phyloP scores from a whole-genome alignment of 2,797 vertebrate genomes.

The Cynopterus sphinx region DNA sequence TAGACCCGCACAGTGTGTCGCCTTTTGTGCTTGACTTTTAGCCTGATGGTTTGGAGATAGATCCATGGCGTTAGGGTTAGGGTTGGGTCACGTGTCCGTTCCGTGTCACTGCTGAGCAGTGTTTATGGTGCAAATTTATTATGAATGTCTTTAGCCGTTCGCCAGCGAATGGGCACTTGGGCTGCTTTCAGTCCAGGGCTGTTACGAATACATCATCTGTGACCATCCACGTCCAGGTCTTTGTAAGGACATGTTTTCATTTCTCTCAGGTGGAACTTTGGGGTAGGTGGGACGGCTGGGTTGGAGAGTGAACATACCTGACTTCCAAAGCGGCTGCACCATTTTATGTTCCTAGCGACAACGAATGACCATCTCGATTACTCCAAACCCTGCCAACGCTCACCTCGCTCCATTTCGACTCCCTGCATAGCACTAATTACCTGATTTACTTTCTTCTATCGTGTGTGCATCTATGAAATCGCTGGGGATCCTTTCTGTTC shows the following conservation, averaged over 20 bases:
- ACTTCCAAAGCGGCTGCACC: neutral
- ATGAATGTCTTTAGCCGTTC: neutral
- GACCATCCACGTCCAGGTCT: neutral
- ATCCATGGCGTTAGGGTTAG: neutral
- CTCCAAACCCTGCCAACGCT: neutral
- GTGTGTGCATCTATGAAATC: neutral
- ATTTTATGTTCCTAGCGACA: no score
- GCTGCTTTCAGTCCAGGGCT: neutral
- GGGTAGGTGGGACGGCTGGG: no score
- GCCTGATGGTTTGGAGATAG: neutral
- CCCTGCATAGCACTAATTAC: no score
- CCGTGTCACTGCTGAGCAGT: neutral
- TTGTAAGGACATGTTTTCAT: neutral
- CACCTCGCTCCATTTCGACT: neutral
- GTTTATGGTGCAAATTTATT: neutral
- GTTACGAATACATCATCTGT: neutral
- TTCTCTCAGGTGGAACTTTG: no score
- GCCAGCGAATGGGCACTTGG: no score
- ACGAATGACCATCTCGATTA: accelerated
- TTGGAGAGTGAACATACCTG: no score
- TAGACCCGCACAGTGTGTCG: accelerated
- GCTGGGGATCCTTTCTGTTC: neutral
- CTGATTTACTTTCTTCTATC: neutral
- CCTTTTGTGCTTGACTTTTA: neutral
- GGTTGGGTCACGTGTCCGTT: neutral